Evolutionary conservation across 2,797 vertebrate genomes (phyloP).

Genomic region (Todus mexicanus): DNA sequence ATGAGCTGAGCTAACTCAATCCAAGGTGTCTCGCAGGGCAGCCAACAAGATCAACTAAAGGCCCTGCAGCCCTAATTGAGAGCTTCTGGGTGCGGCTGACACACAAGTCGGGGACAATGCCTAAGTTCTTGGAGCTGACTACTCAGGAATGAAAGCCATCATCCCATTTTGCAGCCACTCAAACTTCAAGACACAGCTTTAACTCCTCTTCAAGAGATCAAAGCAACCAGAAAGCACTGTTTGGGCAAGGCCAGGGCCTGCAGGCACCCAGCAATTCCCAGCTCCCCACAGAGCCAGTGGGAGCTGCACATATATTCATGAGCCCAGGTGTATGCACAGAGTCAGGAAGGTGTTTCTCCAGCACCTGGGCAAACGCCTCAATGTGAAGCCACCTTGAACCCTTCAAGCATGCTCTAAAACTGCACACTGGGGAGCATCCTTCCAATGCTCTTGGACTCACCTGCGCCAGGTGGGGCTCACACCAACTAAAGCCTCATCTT

Average conservation of each 20-base stretch:
- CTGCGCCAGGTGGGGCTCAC: neutral
- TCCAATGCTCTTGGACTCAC: neutral
- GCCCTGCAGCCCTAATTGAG: constrained; percentile 11
- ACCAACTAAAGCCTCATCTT: neutral
- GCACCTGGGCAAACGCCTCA: neutral
- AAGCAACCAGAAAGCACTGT: neutral
- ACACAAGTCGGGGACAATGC: neutral
- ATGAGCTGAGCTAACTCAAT: constrained; percentile 55
- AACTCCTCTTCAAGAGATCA: neutral
- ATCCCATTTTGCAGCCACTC: neutral
- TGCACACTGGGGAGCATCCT: neutral
- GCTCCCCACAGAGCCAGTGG: neutral
- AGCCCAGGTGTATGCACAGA: neutral
- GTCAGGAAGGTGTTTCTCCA: neutral
- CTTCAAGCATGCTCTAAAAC: neutral
- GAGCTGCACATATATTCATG: neutral
- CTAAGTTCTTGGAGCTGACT: neutral
- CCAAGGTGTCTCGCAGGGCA: neutral
- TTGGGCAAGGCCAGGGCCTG: neutral
- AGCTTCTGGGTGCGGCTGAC: neutral
- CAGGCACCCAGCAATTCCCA: neutral
- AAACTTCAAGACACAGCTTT: neutral
- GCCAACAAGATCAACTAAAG: constrained; percentile 48
- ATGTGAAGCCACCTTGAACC: neutral
- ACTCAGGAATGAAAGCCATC: neutral